A percentile compares a stretch with the other conserved stretches of the same genome.
These are phyloP conservation scores for Neodontobutis hainanensis DNA, from an alignment of 2,113 vertebrate genomes.

Conservation along the genomic window DNA sequence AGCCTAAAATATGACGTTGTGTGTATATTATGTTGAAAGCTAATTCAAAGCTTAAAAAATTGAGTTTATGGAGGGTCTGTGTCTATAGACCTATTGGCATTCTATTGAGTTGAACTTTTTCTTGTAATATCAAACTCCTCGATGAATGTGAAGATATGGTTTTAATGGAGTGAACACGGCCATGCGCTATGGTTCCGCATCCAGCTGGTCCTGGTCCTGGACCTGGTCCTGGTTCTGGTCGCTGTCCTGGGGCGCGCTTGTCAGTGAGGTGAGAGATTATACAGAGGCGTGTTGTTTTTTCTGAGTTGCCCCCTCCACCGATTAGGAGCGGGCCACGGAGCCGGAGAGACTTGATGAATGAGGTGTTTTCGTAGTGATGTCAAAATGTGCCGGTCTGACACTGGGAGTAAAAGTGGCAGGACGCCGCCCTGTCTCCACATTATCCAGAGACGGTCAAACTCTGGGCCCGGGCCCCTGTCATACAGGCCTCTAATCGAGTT, in stretches of 20 bases:
- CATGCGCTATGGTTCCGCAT: slow-evolving; percentile 53
- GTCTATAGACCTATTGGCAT: no score
- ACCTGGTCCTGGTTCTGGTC: background rate
- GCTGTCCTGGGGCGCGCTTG: slow-evolving; percentile 33
- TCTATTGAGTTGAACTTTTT: no score
- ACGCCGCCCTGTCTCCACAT: slow-evolving; percentile 76
- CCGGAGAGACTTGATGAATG: slow-evolving; percentile 70
- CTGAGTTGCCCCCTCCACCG: slow-evolving; percentile 2
- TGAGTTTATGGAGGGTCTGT: no score
- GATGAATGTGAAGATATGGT: slow-evolving; percentile 6
- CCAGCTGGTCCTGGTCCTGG: slow-evolving; percentile 1
- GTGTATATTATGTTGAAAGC: no score
- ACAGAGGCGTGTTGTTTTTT: slow-evolving; percentile 52
- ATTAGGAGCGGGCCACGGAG: slow-evolving; percentile 36
- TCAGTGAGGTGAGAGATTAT: slow-evolving; percentile 59
- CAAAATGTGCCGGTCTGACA: slow-evolving; percentile 74
- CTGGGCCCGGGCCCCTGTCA: background rate
- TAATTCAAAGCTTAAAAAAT: no score
- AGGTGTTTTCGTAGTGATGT: slow-evolving; percentile 74
- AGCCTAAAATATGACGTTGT: no score
- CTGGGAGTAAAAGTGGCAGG: slow-evolving; percentile 66
- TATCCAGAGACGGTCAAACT: slow-evolving; percentile 53
- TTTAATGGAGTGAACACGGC: slow-evolving; percentile 44
- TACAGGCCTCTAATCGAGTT: slow-evolving; percentile 33
- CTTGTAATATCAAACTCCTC: background rate